Percentiles rank a stretch among this genome's conserved stretches.
phyloP scores from a whole-genome alignment of 2,797 vertebrate species.

The Pangasius mekongensis region DNA sequence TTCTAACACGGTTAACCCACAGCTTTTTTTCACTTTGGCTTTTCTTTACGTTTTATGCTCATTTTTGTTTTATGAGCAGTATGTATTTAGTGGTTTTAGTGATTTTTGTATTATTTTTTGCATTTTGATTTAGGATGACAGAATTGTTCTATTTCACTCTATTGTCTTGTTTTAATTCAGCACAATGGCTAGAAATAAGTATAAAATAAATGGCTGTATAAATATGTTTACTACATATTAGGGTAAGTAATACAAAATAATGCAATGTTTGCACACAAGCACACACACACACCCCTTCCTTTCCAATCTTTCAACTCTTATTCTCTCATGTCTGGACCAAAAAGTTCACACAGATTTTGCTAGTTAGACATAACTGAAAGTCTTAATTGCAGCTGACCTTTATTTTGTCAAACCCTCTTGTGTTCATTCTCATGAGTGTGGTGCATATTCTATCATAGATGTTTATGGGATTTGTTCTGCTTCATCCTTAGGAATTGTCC shows the following conservation, averaged over 20 bases:
- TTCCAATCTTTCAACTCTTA: not conserved
- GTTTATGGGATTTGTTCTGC: not conserved
- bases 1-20: not conserved
- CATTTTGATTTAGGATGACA: not conserved
- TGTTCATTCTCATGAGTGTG: not conserved
- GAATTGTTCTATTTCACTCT: not conserved
- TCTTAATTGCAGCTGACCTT: not conserved
- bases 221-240: not conserved
- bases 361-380: not conserved
- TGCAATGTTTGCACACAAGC: not conserved
- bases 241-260: not conserved
- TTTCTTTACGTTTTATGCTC: not conserved
- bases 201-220: not conserved
- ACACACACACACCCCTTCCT: too few species aligned
- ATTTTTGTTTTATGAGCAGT: not conserved
- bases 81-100: not conserved
- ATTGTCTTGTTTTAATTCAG: not conserved
- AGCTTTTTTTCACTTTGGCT: not conserved
- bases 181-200: not conserved
- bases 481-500: not conserved
- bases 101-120: not conserved
- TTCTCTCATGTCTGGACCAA: not conserved
- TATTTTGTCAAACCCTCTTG: not conserved
- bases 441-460: not conserved
- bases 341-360: not conserved